phyloP scores from a whole-genome alignment of 2,888 invertebrate genomes.

The Rhodophaea formosa region DNA sequence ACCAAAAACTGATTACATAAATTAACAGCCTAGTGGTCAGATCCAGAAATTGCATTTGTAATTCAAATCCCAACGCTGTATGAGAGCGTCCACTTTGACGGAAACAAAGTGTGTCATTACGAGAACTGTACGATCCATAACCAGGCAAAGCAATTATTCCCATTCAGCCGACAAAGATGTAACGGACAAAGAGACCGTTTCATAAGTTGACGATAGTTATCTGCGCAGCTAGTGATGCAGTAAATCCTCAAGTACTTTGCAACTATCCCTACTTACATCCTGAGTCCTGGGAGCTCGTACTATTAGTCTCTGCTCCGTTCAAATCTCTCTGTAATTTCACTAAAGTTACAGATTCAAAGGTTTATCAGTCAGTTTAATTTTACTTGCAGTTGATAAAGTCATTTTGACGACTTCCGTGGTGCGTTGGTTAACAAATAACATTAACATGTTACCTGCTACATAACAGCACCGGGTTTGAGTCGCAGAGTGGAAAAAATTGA shows the following conservation, averaged over 20 bases:
- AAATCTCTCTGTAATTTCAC: not conserved
- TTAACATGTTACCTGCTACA: too few species aligned
- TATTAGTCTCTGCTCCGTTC: not conserved
- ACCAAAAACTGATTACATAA: not conserved
- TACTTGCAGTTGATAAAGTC: too few species aligned
- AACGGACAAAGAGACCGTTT: constrained; percentile 66
- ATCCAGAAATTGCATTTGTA: constrained; percentile 5
- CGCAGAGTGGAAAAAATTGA: too few species aligned
- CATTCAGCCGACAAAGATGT: constrained; percentile 66
- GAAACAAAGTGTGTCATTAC: constrained; percentile 60
- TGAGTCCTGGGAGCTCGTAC: not conserved
- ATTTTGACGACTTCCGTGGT: too few species aligned
- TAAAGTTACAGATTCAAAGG: not conserved
- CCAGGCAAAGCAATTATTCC: constrained; percentile 68
- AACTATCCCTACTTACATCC: constrained; percentile 47
- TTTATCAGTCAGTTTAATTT: too few species aligned
- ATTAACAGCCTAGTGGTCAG: not conserved
- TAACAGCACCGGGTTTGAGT: too few species aligned
- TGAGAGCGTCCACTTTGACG: constrained; percentile 44
- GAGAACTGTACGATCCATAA: constrained; percentile 63
- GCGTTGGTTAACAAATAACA: too few species aligned
- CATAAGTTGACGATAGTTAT: constrained; percentile 73
- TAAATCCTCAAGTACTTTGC: constrained; percentile 55
- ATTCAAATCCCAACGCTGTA: not conserved
- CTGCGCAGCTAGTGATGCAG: constrained; percentile 72